Conservation (phyloP, 2,113 vertebrate genomes). For the Orcinus orca region DNA sequence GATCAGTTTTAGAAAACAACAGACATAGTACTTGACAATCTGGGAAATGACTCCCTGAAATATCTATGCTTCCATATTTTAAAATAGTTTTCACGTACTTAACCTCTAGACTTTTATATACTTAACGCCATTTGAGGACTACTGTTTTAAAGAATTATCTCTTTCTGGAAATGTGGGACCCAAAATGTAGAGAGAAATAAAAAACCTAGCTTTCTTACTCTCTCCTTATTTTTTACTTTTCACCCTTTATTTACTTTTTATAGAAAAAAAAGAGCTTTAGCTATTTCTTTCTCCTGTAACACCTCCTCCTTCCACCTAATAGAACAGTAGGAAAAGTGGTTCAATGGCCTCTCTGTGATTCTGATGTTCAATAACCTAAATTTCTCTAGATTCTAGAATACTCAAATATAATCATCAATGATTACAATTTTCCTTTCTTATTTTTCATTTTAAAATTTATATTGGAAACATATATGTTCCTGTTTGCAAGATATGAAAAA, state of each 20-base stretch:
- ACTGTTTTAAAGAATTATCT: background rate
- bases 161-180: background rate
- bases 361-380: background rate
- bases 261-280: background rate
- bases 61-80: background rate
- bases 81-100: background rate
- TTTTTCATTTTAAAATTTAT: conserved; percentile 3
- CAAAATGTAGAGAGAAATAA: background rate
- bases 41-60: background rate
- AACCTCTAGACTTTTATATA: background rate
- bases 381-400: background rate
- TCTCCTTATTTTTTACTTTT: background rate
- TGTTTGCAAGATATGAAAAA: background rate
- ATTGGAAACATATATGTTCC: background rate
- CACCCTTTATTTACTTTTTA: background rate
- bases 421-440: background rate
- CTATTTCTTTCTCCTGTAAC: background rate
- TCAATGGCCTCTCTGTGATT: background rate
- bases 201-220: background rate
- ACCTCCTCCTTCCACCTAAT: background rate
- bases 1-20: background rate
- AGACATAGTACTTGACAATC: background rate
- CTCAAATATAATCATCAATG: background rate
- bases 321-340: background rate
- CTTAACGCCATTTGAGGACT: background rate